Conservation (phyloP, 2,113 vertebrate genomes). For the Mormyrus lacerda region DNA sequence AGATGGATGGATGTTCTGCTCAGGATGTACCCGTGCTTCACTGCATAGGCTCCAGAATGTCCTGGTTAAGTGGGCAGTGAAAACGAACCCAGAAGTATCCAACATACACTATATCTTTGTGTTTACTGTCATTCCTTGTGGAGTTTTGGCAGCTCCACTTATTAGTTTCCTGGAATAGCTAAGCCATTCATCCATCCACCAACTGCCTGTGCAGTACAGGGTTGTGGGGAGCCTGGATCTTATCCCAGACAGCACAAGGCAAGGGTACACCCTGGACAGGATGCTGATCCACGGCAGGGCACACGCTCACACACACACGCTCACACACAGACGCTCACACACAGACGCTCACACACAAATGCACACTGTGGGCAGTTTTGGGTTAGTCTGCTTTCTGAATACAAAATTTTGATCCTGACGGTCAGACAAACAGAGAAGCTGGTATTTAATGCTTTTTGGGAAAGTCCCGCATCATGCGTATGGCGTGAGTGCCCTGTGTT, state of each 20-base stretch:
- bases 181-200: not conserved
- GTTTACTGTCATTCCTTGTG: not conserved
- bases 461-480: not conserved
- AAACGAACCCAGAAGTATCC: not conserved
- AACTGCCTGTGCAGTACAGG: not conserved
- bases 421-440: not conserved
- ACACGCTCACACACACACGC: not conserved
- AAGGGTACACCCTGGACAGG: not conserved
- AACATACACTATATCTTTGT: not conserved
- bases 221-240: not conserved
- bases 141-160: not conserved
- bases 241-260: not conserved
- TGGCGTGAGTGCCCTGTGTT: not conserved
- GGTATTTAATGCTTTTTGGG: not conserved
- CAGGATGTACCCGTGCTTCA: not conserved
- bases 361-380: not conserved
- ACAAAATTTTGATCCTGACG: not conserved
- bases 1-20: not conserved
- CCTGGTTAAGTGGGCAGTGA: not conserved
- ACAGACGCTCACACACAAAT: not conserved
- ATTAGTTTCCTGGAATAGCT: not conserved
- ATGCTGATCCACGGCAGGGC: not conserved
- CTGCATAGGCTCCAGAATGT: not conserved
- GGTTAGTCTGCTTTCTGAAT: not conserved
- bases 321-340: not conserved